phyloP scores from a whole-genome alignment of 2,797 vertebrate species.

The Austrolebias charrua region DNA sequence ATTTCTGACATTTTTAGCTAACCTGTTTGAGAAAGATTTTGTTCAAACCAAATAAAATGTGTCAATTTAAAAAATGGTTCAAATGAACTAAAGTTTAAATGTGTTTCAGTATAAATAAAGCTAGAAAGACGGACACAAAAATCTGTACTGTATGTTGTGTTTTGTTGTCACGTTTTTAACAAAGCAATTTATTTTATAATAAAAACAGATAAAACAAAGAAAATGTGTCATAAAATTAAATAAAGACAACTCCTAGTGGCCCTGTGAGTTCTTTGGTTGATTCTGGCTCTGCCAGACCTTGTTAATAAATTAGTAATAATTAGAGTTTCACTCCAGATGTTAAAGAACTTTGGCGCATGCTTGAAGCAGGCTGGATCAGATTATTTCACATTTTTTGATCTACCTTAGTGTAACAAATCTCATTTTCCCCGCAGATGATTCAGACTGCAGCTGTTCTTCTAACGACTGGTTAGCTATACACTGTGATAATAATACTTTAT shows the following conservation, averaged over 20 bases:
- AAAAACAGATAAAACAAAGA: constrained; percentile 4
- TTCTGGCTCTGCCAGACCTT: constrained; percentile 5
- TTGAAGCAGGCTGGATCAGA: constrained; percentile 20
- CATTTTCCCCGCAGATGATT: constrained; percentile 48
- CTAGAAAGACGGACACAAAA: too few relatives aligned
- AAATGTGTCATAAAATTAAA: background rate
- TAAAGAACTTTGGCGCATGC: constrained; percentile 21
- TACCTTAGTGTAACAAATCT: constrained; percentile 45
- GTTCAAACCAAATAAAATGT: background rate
- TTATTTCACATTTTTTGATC: constrained; percentile 25
- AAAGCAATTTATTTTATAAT: background rate
- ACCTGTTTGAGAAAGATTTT: constrained; percentile 1
- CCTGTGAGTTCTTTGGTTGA: constrained; percentile 15
- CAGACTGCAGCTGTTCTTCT: constrained; percentile 49
- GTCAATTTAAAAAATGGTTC: background rate
- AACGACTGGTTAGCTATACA: constrained; percentile 31
- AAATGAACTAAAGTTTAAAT: too few relatives aligned
- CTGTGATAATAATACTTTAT: constrained; percentile 29
- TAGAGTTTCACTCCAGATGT: constrained; percentile 25
- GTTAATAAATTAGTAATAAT: constrained; percentile 28
- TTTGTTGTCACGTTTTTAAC: too few relatives aligned
- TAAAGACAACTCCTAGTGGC: background rate
- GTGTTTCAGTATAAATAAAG: too few relatives aligned
- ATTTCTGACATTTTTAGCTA: background rate
- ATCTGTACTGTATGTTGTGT: too few relatives aligned